These are phyloP conservation scores for Hypselothyrea guttata DNA, from an alignment of 2,888 invertebrate genomes.

Conservation along the genomic window DNA sequence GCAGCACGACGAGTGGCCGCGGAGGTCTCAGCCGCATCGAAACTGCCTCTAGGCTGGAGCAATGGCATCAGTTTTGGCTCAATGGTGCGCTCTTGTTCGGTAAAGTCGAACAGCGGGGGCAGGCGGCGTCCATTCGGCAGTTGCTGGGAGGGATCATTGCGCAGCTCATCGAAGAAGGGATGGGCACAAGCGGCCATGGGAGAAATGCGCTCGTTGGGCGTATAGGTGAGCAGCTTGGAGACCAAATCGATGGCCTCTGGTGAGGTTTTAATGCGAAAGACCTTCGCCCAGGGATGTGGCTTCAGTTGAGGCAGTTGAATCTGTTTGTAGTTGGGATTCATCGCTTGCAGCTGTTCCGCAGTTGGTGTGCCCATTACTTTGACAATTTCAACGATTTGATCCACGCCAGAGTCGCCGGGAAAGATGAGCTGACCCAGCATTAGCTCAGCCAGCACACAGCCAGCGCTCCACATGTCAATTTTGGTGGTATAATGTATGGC, in stretches of 20 bases:
- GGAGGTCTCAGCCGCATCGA: conserved; percentile 5
- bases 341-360: conserved; percentile 98
- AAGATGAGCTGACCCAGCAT: conserved; percentile 99
- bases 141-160: conserved; percentile 94
- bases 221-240: conserved; percentile 97
- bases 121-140: conserved; percentile 96
- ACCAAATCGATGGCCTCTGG: conserved; percentile 95
- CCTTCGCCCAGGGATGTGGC: conserved; percentile 99
- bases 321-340: conserved; percentile 99
- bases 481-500: conserved; percentile 98
- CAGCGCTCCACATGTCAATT: conserved; percentile 99
- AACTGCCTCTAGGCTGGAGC: conserved; percentile 22
- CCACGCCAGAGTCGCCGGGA: conserved; percentile 99
- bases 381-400: conserved; percentile 99
- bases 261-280: conserved; percentile 94
- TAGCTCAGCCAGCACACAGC: conserved; percentile 98
- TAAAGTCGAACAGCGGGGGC: conserved; percentile 98
- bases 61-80: conserved; percentile 72
- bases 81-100: conserved; percentile 86
- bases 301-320: conserved; percentile 99
- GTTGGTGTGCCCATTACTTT: conserved; percentile 99
- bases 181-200: conserved; percentile 99
- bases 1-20: conserved; percentile 29
- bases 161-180: conserved; percentile 98
- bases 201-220: conserved; percentile 95